Base-by-base conservation (phyloP, 2,797 vertebrate genomes). In the Champsocephalus esox region DNA sequence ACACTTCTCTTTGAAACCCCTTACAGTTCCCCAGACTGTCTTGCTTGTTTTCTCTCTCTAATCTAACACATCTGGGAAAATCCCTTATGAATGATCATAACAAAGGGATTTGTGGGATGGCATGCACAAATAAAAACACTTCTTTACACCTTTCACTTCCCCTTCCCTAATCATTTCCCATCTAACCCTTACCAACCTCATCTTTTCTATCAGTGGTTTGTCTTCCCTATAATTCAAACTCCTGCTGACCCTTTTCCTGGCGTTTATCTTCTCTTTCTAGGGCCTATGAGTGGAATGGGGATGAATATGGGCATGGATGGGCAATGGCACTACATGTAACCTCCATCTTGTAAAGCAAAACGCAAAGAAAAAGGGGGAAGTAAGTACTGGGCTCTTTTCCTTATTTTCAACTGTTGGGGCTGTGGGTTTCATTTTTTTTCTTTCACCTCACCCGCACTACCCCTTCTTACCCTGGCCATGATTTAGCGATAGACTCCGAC, bases 341-440 rank as follows among this genome's bases (percentile, higher is more conserved):
- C 92, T 92, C 88, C 94, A 92, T 90, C 93, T 94, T 94, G 94
- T 94, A 94, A 94, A 93, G 89, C 92, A 93, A 95, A 94, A 94
- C 89, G 89, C 94, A 97, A 96, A 96, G 96, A 96, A 94, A 96
- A 94, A 96, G 96, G 97, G 96, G 97, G 96, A 99, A 96, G 98
- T 99, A 99, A 98, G 97, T 99, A 97, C 88, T 89, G 92, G 94
- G 91, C 87, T 94, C 87, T 94, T 93, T 94, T 93, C 91, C 92
- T 93, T 56, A 93, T 93, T 92, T 66, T 92, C 41, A 38, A 2
- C 2, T 32, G 94, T 81, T 78, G 55, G 66, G 73, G 45, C 67
- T 80, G 61, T 84, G 87, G 77, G 66, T 43, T 77, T 85, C 52
- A 24, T 73, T 66, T 68, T 66, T 73, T 84, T 70, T 55, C 80